Conservation (phyloP, 2,888 invertebrate genomes). For the Rhimphoctona megacephalus region DNA sequence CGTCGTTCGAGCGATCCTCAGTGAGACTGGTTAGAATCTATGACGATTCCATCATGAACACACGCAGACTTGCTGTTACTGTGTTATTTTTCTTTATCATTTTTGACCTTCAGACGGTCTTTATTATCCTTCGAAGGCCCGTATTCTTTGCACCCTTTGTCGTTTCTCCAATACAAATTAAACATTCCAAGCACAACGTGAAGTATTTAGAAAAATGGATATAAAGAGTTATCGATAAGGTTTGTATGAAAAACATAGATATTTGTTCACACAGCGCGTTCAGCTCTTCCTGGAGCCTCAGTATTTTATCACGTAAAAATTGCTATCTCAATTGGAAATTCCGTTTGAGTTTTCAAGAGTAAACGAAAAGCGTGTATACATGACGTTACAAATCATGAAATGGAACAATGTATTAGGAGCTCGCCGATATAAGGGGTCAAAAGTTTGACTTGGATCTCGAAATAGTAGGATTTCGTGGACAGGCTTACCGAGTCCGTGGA, state of each 20-base stretch:
- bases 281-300: background rate
- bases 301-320: background rate
- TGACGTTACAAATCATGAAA: background rate
- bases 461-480: background rate
- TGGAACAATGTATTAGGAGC: too few relatives aligned
- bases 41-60: slow-evolving; percentile 78
- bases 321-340: background rate
- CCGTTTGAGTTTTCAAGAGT: background rate
- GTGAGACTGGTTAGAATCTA: slow-evolving; percentile 58
- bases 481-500: background rate
- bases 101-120: background rate
- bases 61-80: slow-evolving; percentile 76
- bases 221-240: background rate
- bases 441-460: background rate
- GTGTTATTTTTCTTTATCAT: slow-evolving; percentile 18
- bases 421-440: background rate
- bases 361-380: background rate
- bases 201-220: background rate
- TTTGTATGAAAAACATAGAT: background rate
- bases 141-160: slow-evolving; percentile 81
- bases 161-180: slow-evolving; percentile 36
- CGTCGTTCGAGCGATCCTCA: slow-evolving; percentile 71
- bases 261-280: background rate
- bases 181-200: slow-evolving; percentile 50
- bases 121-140: slow-evolving; percentile 76